phyloP scores from a whole-genome alignment of 2,113 vertebrate genomes.

The Tyrannus savana region DNA sequence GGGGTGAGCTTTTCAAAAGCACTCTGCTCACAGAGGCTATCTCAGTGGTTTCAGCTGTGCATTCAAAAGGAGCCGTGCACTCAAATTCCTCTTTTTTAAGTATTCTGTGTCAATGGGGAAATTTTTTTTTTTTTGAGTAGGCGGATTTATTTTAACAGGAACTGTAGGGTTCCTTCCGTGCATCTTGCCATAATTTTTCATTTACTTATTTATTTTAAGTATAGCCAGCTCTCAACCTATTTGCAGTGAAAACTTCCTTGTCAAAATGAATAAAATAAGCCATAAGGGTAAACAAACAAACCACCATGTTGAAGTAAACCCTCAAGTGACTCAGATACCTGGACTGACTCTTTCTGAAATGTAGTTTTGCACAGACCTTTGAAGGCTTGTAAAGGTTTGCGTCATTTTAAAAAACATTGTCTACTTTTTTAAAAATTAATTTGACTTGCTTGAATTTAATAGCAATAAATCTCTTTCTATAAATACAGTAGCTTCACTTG shows the following conservation, averaged over 20 bases:
- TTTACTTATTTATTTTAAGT: background rate
- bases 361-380: background rate
- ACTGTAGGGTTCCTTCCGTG: background rate
- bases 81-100: background rate
- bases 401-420: background rate
- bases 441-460: background rate
- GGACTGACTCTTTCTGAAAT: background rate
- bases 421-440: background rate
- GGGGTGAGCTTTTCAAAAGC: constrained; percentile 35
- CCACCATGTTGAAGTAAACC: background rate
- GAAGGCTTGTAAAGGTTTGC: background rate
- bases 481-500: background rate
- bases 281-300: background rate
- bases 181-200: background rate
- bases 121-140: background rate
- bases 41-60: constrained; percentile 47
- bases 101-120: background rate
- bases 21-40: constrained; percentile 51
- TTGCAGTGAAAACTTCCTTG: constrained; percentile 8
- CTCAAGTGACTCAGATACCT: background rate
- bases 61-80: constrained; percentile 25
- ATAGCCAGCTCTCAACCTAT: background rate
- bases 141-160: background rate
- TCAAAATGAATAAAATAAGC: constrained; percentile 34
- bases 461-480: background rate